A percentile compares a stretch with the other conserved stretches of the same genome.
Conservation (phyloP, 2,797 vertebrate species). For the Lophius americanus region DNA sequence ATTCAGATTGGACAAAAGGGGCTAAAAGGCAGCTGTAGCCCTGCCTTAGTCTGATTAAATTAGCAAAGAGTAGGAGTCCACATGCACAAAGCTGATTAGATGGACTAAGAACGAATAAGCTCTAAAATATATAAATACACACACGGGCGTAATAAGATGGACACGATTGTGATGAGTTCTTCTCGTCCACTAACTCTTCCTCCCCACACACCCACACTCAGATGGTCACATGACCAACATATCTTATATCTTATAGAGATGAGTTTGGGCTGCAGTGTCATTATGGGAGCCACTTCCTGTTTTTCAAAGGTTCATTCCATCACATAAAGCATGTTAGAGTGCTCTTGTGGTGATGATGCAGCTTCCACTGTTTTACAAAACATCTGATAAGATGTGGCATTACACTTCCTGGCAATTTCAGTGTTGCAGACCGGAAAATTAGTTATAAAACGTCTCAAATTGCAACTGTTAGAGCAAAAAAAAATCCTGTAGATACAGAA, state of each 20-base stretch:
- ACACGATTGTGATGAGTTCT: conserved; percentile 34
- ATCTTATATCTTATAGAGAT: conserved; percentile 50
- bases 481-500: neutral
- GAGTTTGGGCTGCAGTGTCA: conserved; percentile 24
- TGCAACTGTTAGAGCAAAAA: neutral
- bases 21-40: conserved; percentile 74
- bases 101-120: conserved; percentile 34
- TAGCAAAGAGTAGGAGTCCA: conserved; percentile 65
- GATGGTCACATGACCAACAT: conserved; percentile 44
- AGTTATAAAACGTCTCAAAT: conserved; percentile 1
- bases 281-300: conserved; percentile 18
- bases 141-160: conserved; percentile 25
- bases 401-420: neutral
- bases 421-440: conserved; percentile 3
- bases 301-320: conserved; percentile 18
- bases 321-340: neutral
- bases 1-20: conserved; percentile 79
- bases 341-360: conserved; percentile 3
- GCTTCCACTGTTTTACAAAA: neutral
- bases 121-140: conserved; percentile 26
- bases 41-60: conserved; percentile 77
- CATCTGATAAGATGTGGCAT: conserved; percentile 5
- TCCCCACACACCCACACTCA: conserved; percentile 19
- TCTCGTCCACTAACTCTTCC: conserved; percentile 27
- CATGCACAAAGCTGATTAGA: conserved; percentile 60